Evolutionary conservation across 2,797 vertebrate genomes (phyloP), one percentile per base, ranked within the genome.

Genomic region (Pteropus rufus): DNA sequence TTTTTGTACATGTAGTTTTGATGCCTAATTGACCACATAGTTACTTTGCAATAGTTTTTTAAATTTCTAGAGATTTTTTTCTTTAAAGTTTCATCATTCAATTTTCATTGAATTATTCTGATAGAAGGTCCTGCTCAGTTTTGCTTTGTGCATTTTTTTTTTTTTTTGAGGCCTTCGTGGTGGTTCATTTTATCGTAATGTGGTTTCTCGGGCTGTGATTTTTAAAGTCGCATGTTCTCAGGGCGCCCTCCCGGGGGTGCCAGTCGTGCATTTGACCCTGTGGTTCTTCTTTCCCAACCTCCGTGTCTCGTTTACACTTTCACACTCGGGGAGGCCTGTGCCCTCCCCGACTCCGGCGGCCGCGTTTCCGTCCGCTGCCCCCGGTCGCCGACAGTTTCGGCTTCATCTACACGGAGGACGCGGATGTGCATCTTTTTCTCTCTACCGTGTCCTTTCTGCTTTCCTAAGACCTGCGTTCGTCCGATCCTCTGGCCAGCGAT

Each of bases 311-410:
- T 34, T 14, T 31, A 1, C 23, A 15, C 5, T 12, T 16, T 23
- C 44, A 0, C 2, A 0, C 39, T 36, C 36, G 36, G 36, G 36
- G 36, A 36, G 36, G 36, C 36, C 36, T 36, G 36, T 36, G 36
- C 36, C 36, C 36, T 36, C 36, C 36, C 36, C 36, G 36, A 36
- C 36, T 36, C 36, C 36, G 3, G 3, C 36, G 36, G 36, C 36
- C 36, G 36, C 36, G 36, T 36, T 36, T 36, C 36, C 36, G 4
- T 36, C 36, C 36, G 36, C 36, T 36, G 36, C 36, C 36, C 36
- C 36, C 3, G 5, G 5, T 23, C 7, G 0, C 31, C 4, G 0
- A 39, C 41, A n/a, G 18, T 7, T 18, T 52, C 46, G 0, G 9
- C 23, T 36, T 56, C n/a, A 18, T 11, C 70, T 2, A 5, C 24